Base-by-base conservation (phyloP, 2,797 vertebrate species). In the Phyllotis vaccarum region DNA sequence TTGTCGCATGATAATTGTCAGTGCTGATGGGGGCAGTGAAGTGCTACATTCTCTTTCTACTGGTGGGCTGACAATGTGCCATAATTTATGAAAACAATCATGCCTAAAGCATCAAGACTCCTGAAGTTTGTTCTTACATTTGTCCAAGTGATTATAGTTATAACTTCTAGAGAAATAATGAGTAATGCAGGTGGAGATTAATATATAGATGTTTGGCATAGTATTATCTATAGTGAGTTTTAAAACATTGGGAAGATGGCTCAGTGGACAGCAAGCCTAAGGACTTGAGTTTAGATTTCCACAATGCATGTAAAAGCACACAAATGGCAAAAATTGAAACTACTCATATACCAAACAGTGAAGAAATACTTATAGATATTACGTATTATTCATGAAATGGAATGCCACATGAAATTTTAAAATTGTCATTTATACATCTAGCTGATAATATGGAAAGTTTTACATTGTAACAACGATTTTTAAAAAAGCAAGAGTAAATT, bases 1-100 rank as follows among this genome's bases (percentile, higher is more conserved):
- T 85, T 95, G 80, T 90, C 64, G 90, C 86, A 81, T 95, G 64
- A 62, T 90, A 86, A 95, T 87, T 89, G 85, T 94, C 75, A 82
- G 34, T n/a, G 21, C 72, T 49, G 76, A 94, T 29, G 54, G 80
- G 22, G 40, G 11, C 6, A 85, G 70, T 56, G 21, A 93, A 87
- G 80, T 78, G 56, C 24, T 91, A 49, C 64, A 87, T 83, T 80
- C n/a, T 29, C 46, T 40, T 66, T 93, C 87, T 54, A 72, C 40
- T 64, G 87, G 70, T 80, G 34, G 58, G 31, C 49, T 29, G 40
- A 85, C 56, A 81, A 92, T 58, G 90, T 81, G 54, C 37, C 78
- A 90, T 87, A 60, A 80, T 72, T 91, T 93, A 88, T 86, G 70
- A 60, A 76, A 90, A 74, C 40, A 85, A 56, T 94, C 78, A 85